Base-by-base conservation (phyloP, 2,888 invertebrate species). In the Sycophila texana region DNA sequence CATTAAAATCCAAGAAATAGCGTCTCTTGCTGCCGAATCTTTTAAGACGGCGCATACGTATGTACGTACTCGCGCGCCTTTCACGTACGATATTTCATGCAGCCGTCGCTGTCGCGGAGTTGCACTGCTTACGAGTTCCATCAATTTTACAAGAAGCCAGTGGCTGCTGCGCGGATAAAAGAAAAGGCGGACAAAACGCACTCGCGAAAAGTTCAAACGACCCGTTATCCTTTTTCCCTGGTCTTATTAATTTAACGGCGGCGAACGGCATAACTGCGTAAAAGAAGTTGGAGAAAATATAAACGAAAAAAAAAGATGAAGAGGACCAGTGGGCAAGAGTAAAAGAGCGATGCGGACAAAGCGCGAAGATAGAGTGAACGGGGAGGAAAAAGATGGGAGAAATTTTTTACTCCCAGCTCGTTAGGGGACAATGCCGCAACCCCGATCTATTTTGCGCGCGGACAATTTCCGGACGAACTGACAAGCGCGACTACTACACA, bases 71-170 rank as follows among this genome's bases (percentile, higher is more conserved):
- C n/a, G 22, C 49, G 61, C 12, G 63, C 73, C 49, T 14, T 22
- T 16, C 60, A 60, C 47, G 47, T 39, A 14, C 58, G 51, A 51
- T 71, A 58, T 71, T 57, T 71, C 70, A 58, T 51, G 51, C 61
- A 4, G 39, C 16, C 16, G 12, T 49, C 16, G 26, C 26, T 5
- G 66, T 65, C 51, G 26, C 57, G 22, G 39, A 57, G 30, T 57
- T 55, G 57, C 39, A 39, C 39, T 22, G 66, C 49, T 72, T 65
- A 66, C 77, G 72, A 72, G 39, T 65, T 79, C 74, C 66, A 73
- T 79, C 79, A 79, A 74, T 79, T 79, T 79, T 73, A 63, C 65
- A 74, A 68, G 61, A 51, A 60, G 51, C 61, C 49, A 22, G n/a
- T 26, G 71, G 26, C 49, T 58, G 58, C 47, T 16, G n/a, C 12